Evolutionary conservation across 2,797 vertebrate species (phyloP), one percentile per base, ranked within the genome.

Genomic region (Sebastolobus altivelis): DNA sequence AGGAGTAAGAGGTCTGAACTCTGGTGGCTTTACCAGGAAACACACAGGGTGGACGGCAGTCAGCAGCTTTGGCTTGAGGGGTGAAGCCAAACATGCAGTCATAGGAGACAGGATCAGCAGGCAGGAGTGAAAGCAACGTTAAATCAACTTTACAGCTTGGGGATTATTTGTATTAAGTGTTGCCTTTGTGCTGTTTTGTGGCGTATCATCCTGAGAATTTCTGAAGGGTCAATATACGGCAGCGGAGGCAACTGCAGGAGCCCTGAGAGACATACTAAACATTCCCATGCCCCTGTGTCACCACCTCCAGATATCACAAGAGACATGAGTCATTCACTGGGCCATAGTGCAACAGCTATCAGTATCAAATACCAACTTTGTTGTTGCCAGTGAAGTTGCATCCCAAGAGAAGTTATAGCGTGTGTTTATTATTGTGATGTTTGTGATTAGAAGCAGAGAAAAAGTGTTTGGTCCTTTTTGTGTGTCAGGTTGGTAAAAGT

Each of bases 1-100:
- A 87, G 87, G 84, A 89, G 83, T 77, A 76, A 81, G 66, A 73
- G 14, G 40, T 72, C 62, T 60, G 82, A 83, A 82, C 86, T 91
- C 72, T 75, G 22, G 60, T n/a, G 35, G 54, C 33, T 69, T 71
- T 35, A n/a, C 62, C 46, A 65, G 77, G 67, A 87, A 60, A 31
- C 58, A 79, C 59, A 22, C 63, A 56, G 59, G 75, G 61, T 43
- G 74, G 22, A 37, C 14, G 49, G 60, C 58, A 37, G 75, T 67
- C 52, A 65, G 56, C 62, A 77, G 71, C 49, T 37, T 73, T 52
- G 75, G 71, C 37, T 40, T 73, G 22, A 29, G 13, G 18, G 54
- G 72, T 63, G 69, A 59, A 61, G 10, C 22, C 10, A 11, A 27
- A 12, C 40, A 70, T 58, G 38, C 16, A 55, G 68, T 72, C 56